phyloP scores from a whole-genome alignment of 2,888 invertebrate genomes.

The Lydus trimaculatus region DNA sequence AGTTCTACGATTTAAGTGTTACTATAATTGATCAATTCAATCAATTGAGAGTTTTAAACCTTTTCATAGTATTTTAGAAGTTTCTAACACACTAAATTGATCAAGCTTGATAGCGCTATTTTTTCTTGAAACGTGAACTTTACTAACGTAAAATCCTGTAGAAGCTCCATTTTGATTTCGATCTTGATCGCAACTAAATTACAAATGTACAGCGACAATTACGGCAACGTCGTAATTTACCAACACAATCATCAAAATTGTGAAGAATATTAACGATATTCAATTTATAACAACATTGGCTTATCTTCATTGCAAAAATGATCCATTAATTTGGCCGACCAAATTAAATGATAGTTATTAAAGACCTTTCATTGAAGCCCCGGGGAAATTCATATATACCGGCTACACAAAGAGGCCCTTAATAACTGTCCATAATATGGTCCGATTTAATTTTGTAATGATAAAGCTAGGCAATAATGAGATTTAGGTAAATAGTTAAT shows the following conservation, averaged over 20 bases:
- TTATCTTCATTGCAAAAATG: background rate
- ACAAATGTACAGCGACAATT: too few relatives aligned
- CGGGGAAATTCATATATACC: background rate
- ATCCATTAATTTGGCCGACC: background rate
- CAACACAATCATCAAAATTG: too few relatives aligned
- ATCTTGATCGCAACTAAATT: too few relatives aligned
- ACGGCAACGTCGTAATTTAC: too few relatives aligned
- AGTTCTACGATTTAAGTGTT: background rate
- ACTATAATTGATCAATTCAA: background rate
- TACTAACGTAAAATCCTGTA: too few relatives aligned
- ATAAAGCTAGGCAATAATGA: conserved; percentile 10
- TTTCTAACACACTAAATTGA: background rate
- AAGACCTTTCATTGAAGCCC: background rate
- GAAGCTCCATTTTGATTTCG: too few relatives aligned
- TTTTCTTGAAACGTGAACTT: too few relatives aligned
- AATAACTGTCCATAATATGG: conserved; percentile 14
- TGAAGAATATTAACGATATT: background rate
- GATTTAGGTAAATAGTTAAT: conserved; percentile 17
- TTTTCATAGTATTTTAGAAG: background rate
- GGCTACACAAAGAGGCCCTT: background rate
- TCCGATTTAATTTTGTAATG: conserved; percentile 19
- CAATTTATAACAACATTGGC: background rate
- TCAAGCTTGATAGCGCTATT: too few relatives aligned
- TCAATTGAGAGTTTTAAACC: background rate
- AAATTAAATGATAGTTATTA: background rate